Percentiles rank a stretch among this genome's conserved stretches.
phyloP scores from a whole-genome alignment of 2,888 invertebrate species.

The Polydesmus complanatus region DNA sequence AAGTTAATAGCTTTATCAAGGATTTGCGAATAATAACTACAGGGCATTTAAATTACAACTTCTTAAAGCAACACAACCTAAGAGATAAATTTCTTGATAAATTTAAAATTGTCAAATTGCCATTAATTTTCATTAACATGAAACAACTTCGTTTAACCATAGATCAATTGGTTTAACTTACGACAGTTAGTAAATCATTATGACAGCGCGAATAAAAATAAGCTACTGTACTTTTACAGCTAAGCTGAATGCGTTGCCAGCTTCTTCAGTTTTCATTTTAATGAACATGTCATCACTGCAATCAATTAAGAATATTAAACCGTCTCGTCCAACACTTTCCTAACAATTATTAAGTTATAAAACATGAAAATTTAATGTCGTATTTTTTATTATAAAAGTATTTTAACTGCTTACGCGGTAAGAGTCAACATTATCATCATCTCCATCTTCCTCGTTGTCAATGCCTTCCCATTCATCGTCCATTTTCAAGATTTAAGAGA shows the following conservation, averaged over 20 bases:
- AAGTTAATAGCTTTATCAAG: too few relatives aligned
- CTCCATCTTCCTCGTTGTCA: background rate
- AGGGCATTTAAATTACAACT: too few relatives aligned
- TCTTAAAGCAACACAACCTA: too few relatives aligned
- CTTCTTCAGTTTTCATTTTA: background rate
- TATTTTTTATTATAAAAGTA: background rate
- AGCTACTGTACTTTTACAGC: conserved; percentile 7
- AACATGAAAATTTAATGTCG: background rate
- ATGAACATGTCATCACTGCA: conserved; percentile 9
- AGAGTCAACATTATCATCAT: background rate
- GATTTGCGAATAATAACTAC: too few relatives aligned
- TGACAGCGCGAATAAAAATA: too few relatives aligned
- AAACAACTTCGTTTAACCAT: too few relatives aligned
- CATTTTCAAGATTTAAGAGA: too few relatives aligned
- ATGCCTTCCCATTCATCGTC: background rate
- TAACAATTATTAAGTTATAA: background rate
- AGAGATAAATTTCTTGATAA: too few relatives aligned
- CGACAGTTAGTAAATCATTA: too few relatives aligned
- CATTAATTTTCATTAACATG: too few relatives aligned
- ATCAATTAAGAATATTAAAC: conserved; percentile 26
- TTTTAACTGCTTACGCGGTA: background rate
- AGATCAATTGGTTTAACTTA: too few relatives aligned
- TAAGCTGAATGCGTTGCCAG: conserved; percentile 6
- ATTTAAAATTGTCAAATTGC: too few relatives aligned
- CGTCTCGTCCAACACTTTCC: conserved; percentile 20